Evolutionary conservation across 1,140 invertebrate genomes (phyloP), one percentile per base, ranked within the genome.

Genomic region (Drosophila rufa): DNA sequence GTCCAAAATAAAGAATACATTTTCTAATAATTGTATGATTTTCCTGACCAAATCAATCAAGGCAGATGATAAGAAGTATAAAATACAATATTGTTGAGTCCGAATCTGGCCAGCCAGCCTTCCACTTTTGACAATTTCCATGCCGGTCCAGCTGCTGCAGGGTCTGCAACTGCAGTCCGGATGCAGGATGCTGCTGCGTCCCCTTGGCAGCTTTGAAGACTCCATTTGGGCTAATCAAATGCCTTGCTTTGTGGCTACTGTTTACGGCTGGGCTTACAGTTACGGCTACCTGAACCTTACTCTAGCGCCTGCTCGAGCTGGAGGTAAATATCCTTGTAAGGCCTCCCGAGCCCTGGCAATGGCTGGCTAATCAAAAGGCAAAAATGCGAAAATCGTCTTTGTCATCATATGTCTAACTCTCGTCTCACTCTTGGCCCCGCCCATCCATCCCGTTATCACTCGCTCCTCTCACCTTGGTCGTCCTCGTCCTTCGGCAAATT

Each of bases 331-430:
- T 73, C 55, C 55, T 45, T 73, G 46, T 47, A 51, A 51, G 70
- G 70, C 38, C 36, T 50, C 38, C 27, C 43, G 45, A 42, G 43
- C 59, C 50, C 48, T 46, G 43, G 48, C 71, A 65, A 25, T 40
- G 60, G 56, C 47, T 56, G 58, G 84, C 84, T 87, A 87, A 87
- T 87, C 84, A 87, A 87, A 87, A 87, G 87, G 80, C 80, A 87
- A 89, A 87, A 89, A 78, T 87, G 71, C 73, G 67, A 68, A 87
- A 87, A 89, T 83, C 80, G 84, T 87, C 84, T 87, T 87, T 87
- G 84, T 87, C 84, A 89, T 87, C 84, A 80, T 89, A 89, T 87
- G 83, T 82, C 83, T 81, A 77, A 87, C 83, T 82, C 79, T 59
- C 76, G 57, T 30, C 55, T 38, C 43, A 53, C 57, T 58, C 58